These are phyloP conservation scores for Enoplolaimus lenunculus DNA, from an alignment of 2,888 invertebrate species.

Conservation along the genomic window DNA sequence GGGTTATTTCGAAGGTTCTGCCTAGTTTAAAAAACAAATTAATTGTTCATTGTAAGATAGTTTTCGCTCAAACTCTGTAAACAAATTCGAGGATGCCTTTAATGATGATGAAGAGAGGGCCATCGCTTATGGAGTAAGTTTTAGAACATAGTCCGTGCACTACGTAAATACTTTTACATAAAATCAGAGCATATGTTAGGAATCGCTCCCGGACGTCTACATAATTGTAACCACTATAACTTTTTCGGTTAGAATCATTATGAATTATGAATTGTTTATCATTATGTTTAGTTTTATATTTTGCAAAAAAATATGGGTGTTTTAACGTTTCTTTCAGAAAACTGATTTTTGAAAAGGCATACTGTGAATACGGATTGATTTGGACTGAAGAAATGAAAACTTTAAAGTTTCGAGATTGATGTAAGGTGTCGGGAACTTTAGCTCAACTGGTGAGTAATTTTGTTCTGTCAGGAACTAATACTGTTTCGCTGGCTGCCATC, in stretches of 20 bases:
- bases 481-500: too few species aligned
- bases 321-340: slow-evolving; percentile 31
- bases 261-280: too few species aligned
- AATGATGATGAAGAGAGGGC: slow-evolving; percentile 51
- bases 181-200: too few species aligned
- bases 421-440: slow-evolving; percentile 43
- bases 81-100: slow-evolving; percentile 79
- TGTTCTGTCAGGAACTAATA: too few species aligned
- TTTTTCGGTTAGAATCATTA: too few species aligned
- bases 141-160: too few species aligned
- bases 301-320: too few species aligned
- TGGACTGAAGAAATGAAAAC: slow-evolving; percentile 64
- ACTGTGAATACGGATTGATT: slow-evolving; percentile 80
- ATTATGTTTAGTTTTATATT: too few species aligned
- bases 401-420: slow-evolving; percentile 45
- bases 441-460: slow-evolving; percentile 45
- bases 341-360: slow-evolving; percentile 72
- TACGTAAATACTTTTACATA: too few species aligned
- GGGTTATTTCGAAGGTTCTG: slow-evolving; percentile 65
- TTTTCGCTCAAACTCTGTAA: slow-evolving; percentile 73
- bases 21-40: slow-evolving; percentile 70
- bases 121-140: slow-evolving; percentile 42
- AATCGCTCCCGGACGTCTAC: too few species aligned
- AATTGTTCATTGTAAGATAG: slow-evolving; percentile 79
- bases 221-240: too few species aligned